Percentiles rank a stretch among this genome's conserved stretches.
These are phyloP conservation scores for Venturia canescens DNA, from an alignment of 1,140 invertebrate genomes.

Conservation along the genomic window DNA sequence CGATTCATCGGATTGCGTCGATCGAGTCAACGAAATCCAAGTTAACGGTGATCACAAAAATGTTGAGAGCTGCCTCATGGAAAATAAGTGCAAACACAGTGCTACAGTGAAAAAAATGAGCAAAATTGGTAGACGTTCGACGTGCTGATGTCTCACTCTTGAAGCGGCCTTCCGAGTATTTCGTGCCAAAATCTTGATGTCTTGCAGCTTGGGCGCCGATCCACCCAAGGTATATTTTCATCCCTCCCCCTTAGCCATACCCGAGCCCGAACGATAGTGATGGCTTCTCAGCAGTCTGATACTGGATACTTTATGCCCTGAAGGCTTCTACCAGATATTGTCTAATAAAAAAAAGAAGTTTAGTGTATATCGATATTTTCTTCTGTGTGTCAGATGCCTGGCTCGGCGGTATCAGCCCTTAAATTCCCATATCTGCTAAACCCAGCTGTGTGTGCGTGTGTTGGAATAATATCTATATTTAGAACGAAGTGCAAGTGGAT, in stretches of 20 bases:
- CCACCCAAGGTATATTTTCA: neutral
- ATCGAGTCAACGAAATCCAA: too few relatives aligned
- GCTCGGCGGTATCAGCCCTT: neutral
- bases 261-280: neutral
- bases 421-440: neutral
- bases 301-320: neutral
- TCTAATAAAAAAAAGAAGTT: constrained; percentile 17
- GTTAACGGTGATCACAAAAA: neutral
- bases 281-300: constrained; percentile 6
- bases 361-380: neutral
- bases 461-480: neutral
- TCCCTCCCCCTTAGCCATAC: neutral
- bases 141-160: constrained; percentile 10
- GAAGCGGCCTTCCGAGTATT: constrained; percentile 12
- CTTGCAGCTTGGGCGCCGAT: neutral
- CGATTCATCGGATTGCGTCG: too few relatives aligned
- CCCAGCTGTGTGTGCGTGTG: neutral
- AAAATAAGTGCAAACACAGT: neutral
- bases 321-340: neutral
- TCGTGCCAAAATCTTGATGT: constrained; percentile 24
- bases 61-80: neutral
- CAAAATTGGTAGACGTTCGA: neutral
- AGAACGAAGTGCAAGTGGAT: neutral
- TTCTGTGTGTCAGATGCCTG: neutral
- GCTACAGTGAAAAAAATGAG: neutral